These are phyloP conservation scores for Clepsis dumicolana DNA, from an alignment of 2,888 invertebrate species.

Conservation along the genomic window DNA sequence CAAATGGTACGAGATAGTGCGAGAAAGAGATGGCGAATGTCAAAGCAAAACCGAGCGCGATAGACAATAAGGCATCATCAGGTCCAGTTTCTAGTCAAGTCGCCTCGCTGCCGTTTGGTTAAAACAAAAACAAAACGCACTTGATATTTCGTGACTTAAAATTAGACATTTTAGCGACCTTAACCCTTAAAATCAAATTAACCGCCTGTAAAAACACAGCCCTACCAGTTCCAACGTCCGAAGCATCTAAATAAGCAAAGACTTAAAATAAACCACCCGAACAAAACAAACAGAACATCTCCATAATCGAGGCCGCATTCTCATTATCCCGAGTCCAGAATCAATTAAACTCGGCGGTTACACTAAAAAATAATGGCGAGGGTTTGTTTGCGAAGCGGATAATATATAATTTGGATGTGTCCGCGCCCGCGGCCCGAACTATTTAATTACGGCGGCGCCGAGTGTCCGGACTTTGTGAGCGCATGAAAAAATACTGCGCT, in stretches of 20 bases:
- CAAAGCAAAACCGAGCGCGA: too few relatives aligned
- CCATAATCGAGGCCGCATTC: slow-evolving; percentile 8
- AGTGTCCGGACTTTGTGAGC: background rate
- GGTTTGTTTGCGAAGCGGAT: slow-evolving; percentile 6
- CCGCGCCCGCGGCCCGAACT: background rate
- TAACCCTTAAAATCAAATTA: background rate
- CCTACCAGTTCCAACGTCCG: background rate
- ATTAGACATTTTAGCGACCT: too few relatives aligned
- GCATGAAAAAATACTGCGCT: background rate
- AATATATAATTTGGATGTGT: slow-evolving; percentile 11
- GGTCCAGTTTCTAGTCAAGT: too few relatives aligned
- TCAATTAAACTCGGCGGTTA: slow-evolving; percentile 11
- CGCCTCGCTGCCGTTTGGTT: too few relatives aligned
- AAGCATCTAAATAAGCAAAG: slow-evolving; percentile 8
- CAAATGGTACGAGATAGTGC: too few relatives aligned
- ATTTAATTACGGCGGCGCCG: slow-evolving; percentile 7
- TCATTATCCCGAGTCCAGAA: slow-evolving; percentile 13
- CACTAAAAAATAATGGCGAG: slow-evolving; percentile 9
- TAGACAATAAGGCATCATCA: too few relatives aligned
- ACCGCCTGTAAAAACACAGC: background rate
- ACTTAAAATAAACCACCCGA: background rate
- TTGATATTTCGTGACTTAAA: too few relatives aligned
- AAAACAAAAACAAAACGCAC: too few relatives aligned
- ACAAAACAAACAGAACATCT: slow-evolving; percentile 12
- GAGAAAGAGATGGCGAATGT: too few relatives aligned